Evolutionary conservation across 2,888 invertebrate genomes (phyloP).

Genomic region (Apodemia mormo): DNA sequence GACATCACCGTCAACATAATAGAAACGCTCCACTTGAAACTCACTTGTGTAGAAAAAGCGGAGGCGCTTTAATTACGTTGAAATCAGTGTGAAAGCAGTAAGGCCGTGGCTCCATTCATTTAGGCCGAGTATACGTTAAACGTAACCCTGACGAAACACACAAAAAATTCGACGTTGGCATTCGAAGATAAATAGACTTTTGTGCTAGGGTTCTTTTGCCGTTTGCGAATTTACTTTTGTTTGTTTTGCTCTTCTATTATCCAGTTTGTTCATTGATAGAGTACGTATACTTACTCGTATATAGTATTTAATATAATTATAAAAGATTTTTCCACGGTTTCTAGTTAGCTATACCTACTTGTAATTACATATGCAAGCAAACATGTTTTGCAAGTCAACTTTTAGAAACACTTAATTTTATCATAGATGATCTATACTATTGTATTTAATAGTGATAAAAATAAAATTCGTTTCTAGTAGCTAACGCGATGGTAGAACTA

Average conservation of each 20-base stretch:
- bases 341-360: background rate
- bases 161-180: conserved; percentile 10
- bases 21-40: conserved; percentile 55
- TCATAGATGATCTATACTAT: too few species aligned
- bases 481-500: too few species aligned
- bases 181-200: conserved; percentile 16
- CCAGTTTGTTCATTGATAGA: too few species aligned
- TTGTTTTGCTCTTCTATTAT: background rate
- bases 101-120: conserved; percentile 47
- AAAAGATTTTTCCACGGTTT: background rate
- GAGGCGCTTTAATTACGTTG: conserved; percentile 72
- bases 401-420: too few species aligned
- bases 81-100: conserved; percentile 61
- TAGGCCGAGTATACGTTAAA: conserved; percentile 48
- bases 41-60: conserved; percentile 63
- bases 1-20: conserved; percentile 33
- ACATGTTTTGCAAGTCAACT: too few species aligned
- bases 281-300: background rate
- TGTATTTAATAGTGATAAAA: too few species aligned
- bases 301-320: background rate
- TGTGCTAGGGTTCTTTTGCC: background rate
- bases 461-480: too few species aligned
- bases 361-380: background rate
- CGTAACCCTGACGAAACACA: conserved; percentile 25
- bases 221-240: background rate